Conservation (phyloP, 2,113 vertebrate species). For the Hystrix cristata region DNA sequence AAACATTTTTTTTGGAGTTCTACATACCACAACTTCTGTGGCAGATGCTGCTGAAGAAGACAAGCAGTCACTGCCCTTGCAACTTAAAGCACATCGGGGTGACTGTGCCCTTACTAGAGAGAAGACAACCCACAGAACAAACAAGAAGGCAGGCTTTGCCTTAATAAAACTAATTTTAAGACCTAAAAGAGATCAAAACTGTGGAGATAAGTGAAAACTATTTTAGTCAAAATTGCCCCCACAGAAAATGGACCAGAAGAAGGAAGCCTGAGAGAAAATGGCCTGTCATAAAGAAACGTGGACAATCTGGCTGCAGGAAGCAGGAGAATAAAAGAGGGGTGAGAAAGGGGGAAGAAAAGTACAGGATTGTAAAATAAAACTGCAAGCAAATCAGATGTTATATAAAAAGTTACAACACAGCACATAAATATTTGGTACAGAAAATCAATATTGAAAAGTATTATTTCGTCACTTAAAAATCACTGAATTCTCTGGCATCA, state of each 20-base stretch:
- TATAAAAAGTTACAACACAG: background rate
- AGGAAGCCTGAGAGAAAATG: background rate
- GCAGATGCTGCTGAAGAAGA: background rate
- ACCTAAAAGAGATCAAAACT: slow-evolving; percentile 15
- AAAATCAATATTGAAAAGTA: slow-evolving; percentile 12
- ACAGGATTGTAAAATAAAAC: background rate
- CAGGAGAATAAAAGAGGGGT: background rate
- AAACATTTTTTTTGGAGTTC: slow-evolving; percentile 26
- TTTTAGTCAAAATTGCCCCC: background rate
- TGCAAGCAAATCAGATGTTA: background rate
- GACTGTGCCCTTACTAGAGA: background rate
- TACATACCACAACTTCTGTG: background rate
- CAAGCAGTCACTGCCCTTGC: background rate
- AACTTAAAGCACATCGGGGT: background rate
- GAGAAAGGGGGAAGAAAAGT: background rate
- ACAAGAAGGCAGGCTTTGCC: slow-evolving; percentile 7
- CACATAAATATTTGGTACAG: background rate
- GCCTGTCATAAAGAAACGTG: background rate
- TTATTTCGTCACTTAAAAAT: slow-evolving; percentile 11
- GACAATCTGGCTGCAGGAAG: background rate
- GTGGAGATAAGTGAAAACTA: slow-evolving; percentile 2
- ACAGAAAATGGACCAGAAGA: background rate
- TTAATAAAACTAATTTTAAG: slow-evolving; percentile 29
- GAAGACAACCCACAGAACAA: background rate
- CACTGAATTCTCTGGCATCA: slow-evolving; percentile 4